Percentiles rank a stretch among this genome's conserved stretches.
Evolutionary conservation across 2,888 invertebrate species (phyloP).

Genomic region (Acanthoscelides obtectus): DNA sequence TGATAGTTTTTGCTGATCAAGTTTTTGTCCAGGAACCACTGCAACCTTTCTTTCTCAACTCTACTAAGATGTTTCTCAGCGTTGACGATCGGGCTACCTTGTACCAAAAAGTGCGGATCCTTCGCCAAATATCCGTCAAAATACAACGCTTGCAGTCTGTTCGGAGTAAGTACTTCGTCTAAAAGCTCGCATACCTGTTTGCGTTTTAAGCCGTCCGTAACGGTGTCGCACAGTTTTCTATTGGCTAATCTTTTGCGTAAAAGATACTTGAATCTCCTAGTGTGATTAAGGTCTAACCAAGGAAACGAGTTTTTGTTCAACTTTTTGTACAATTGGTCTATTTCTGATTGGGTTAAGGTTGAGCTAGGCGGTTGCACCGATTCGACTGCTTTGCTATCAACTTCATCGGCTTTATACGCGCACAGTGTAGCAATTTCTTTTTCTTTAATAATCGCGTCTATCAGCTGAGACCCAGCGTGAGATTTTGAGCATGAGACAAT

Average conservation of each 20-base stretch:
- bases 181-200: neutral
- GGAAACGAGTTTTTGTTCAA: neutral
- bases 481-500: neutral
- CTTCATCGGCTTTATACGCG: neutral
- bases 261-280: neutral
- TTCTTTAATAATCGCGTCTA: neutral
- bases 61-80: neutral
- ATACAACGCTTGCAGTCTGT: neutral
- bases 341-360: neutral
- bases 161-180: neutral
- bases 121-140: neutral
- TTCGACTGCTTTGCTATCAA: neutral
- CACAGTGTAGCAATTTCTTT: neutral
- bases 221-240: neutral
- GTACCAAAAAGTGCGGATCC: too few species aligned
- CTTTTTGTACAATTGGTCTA: neutral
- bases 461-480: neutral
- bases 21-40: neutral
- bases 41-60: neutral
- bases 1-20: neutral
- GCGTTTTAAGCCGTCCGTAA: neutral
- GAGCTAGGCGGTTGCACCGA: neutral
- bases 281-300: neutral
- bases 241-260: neutral
- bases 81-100: neutral